These are phyloP conservation scores for Daphoenositta chrysoptera DNA, from an alignment of 2,113 vertebrate genomes.

Conservation along the genomic window DNA sequence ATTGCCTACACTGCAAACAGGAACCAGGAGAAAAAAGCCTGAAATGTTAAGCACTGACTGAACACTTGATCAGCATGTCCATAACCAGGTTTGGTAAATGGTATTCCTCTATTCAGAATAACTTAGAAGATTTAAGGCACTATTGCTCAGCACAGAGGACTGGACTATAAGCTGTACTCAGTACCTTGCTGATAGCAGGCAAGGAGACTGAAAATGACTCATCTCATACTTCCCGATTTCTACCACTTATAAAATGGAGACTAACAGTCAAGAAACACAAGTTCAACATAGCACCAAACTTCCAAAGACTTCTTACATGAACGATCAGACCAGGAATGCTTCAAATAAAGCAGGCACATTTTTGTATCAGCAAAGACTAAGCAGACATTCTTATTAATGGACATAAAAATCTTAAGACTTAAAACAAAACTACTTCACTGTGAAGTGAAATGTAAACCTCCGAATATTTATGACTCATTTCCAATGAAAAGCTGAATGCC, in stretches of 20 bases:
- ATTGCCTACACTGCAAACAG: background rate
- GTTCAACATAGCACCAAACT: background rate
- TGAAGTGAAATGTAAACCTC: background rate
- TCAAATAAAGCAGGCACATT: background rate
- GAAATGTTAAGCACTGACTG: background rate
- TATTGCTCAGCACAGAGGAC: background rate
- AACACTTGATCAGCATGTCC: background rate
- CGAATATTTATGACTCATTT: background rate
- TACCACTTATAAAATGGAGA: background rate
- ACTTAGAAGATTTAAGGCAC: background rate
- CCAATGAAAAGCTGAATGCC: background rate
- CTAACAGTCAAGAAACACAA: background rate
- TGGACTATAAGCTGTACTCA: background rate
- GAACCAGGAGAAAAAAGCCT: background rate
- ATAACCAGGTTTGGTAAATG: accelerated
- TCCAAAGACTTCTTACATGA: background rate
- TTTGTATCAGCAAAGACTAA: background rate
- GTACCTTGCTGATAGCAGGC: background rate
- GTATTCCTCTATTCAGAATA: background rate
- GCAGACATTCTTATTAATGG: background rate
- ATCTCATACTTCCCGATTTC: accelerated
- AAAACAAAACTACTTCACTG: background rate
- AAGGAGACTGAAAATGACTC: background rate
- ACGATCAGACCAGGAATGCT: background rate
- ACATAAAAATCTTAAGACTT: background rate